phyloP scores from a whole-genome alignment of 2,797 vertebrate species.

The Tragopan temminckii region DNA sequence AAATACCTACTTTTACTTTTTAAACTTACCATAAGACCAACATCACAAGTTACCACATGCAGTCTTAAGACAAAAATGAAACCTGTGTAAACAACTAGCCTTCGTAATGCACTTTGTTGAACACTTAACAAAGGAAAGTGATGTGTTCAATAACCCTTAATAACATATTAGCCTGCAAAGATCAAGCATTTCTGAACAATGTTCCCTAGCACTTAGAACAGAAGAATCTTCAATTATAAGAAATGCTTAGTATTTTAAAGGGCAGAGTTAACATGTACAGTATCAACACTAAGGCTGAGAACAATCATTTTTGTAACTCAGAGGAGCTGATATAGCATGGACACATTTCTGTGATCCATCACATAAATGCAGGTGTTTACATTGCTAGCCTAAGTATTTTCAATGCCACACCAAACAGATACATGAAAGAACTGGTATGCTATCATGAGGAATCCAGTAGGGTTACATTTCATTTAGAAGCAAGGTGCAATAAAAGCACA shows the following conservation, averaged over 20 bases:
- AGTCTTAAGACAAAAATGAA: neutral
- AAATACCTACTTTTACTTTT: neutral
- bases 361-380: neutral
- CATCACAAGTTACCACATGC: neutral
- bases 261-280: neutral
- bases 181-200: neutral
- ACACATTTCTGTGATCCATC: neutral
- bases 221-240: neutral
- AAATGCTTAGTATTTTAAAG: neutral
- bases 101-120: neutral
- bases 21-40: neutral
- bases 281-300: neutral
- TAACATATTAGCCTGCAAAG: neutral
- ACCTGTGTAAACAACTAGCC: neutral
- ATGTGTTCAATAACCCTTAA: neutral
- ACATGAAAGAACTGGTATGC: neutral
- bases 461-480: neutral
- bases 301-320: neutral
- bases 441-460: neutral
- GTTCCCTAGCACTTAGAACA: neutral
- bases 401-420: neutral
- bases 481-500: neutral
- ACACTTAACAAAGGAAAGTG: neutral
- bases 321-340: neutral
- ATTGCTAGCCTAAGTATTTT: neutral